phyloP scores from a whole-genome alignment of 92 coral and sea anemone species.

The Anthopleura xanthogrammica region DNA sequence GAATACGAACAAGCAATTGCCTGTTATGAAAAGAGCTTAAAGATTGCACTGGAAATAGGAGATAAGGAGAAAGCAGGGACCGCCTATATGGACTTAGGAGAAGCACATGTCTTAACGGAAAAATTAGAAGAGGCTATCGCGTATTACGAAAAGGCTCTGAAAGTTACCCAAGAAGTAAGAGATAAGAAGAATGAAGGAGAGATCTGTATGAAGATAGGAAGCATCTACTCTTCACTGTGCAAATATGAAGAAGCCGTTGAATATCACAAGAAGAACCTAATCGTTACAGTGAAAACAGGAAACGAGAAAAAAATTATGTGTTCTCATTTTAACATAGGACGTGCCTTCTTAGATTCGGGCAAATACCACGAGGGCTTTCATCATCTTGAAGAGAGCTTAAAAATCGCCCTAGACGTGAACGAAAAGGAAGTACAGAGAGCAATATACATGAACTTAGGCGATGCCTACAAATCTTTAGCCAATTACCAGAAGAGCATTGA shows the following conservation, averaged over 20 bases:
- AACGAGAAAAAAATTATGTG: neutral
- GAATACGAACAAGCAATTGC: neutral
- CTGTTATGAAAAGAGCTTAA: neutral
- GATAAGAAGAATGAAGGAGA: conserved; percentile 16
- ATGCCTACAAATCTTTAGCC: neutral
- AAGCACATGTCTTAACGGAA: neutral
- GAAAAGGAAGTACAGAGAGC: neutral
- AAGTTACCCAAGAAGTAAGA: neutral
- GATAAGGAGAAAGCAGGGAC: neutral
- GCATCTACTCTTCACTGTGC: neutral
- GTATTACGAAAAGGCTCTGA: neutral
- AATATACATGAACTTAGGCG: neutral
- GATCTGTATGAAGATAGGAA: conserved; percentile 20
- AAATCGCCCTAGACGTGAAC: neutral
- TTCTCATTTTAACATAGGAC: neutral
- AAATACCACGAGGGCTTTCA: neutral
- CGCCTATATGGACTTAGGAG: neutral
- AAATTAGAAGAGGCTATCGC: neutral
- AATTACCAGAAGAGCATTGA: neutral
- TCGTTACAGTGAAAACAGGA: neutral
- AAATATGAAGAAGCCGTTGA: neutral
- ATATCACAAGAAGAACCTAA: neutral
- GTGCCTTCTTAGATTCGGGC: neutral
- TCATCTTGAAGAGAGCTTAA: neutral
- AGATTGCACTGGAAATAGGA: neutral